Evolutionary conservation across 2,797 vertebrate species (phyloP), one percentile per base, ranked within the genome.

Genomic region (Ficedula albicollis): DNA sequence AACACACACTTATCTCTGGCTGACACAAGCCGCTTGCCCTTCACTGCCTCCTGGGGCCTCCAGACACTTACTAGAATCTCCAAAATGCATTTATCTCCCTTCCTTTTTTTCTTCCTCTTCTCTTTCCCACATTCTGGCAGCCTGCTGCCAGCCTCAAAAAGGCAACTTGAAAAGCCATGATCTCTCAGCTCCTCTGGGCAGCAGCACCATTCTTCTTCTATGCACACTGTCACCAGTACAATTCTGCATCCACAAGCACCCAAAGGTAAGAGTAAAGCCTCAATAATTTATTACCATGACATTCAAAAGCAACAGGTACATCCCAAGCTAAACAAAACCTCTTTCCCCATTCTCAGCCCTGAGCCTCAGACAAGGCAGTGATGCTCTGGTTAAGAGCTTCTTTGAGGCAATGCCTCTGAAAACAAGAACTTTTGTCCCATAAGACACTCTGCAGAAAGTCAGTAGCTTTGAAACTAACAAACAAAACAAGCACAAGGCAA

Each of bases 351-450:
- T 75, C 17, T 60, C 23, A 81, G 32, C 27, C 38, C n/a, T 8
- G 10, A 3, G 10, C 5, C n/a, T 16, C 11, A 25, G 26, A 19
- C 3, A 55, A 74, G 25, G 6, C 2, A 5, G 13, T 0, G 0
- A 44, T 4, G 3, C 11, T 25, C 22, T 17, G 1, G 0, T 36
- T 29, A 48, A 27, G 5, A 32, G 18, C 2, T 2, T 44, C 39
- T 59, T n/a, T 12, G 27, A 86, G 32, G 60, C 49, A 88, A 41
- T 23, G 26, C 25, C 39, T 49, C 14, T 15, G 48, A 58, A 49
- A 54, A 25, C 10, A 55, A 55, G 9, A 27, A 15, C 4, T 51
- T 48, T 4, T 26, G 13, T 20, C 12, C n/a, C 27, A 6, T 29
- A 48, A 36, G 43, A 14, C 0, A 69, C 9, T 25, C 9, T 1